These are phyloP conservation scores for Orthonyx spaldingii DNA, from an alignment of 2,113 vertebrate genomes.

Conservation along the genomic window DNA sequence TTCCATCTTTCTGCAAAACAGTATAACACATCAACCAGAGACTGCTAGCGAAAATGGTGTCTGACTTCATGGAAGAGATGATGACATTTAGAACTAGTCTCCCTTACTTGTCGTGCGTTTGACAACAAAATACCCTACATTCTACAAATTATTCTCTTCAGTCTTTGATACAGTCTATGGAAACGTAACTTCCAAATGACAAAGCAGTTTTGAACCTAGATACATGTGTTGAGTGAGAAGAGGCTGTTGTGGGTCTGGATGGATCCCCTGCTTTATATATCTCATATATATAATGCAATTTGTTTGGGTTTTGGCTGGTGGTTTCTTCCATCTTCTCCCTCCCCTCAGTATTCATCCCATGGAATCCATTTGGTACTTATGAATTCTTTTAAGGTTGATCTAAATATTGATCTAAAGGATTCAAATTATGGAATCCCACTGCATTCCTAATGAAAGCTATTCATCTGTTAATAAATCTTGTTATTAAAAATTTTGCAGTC, in stretches of 20 bases:
- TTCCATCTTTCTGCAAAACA: neutral
- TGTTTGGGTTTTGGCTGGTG: accelerated
- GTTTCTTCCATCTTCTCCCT: neutral
- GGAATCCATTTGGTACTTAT: neutral
- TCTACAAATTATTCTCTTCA: neutral
- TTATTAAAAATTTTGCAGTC: neutral
- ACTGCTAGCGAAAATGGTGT: neutral
- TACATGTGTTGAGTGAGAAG: neutral
- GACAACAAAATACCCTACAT: neutral
- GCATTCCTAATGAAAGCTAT: neutral
- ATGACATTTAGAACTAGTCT: neutral
- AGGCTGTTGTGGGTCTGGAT: neutral
- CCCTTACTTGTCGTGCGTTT: neutral
- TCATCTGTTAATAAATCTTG: neutral
- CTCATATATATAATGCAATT: neutral
- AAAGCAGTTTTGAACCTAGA: neutral
- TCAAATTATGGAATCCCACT: neutral
- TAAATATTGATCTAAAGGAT: neutral
- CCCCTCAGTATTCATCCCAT: neutral
- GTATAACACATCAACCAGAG: neutral
- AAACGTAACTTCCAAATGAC: neutral
- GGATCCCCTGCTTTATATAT: neutral
- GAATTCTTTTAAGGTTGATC: neutral
- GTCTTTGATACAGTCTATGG: neutral
- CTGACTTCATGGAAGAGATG: neutral